Percentiles rank a stretch among this genome's conserved stretches.
These are phyloP conservation scores for Paramormyrops hopkinsi DNA, from an alignment of 2,797 vertebrate species.

Conservation along the genomic window DNA sequence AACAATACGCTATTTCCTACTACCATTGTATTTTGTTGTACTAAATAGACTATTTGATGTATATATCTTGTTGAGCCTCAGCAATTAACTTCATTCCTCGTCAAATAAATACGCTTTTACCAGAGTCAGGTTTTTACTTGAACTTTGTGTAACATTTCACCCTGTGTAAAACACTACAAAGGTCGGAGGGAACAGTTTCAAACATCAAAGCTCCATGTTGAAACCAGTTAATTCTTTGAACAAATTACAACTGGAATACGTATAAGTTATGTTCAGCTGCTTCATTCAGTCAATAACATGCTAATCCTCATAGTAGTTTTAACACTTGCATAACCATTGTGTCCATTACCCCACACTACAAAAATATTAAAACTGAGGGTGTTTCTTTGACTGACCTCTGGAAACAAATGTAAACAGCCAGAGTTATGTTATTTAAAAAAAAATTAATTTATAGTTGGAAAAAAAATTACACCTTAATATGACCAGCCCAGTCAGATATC, in stretches of 20 bases:
- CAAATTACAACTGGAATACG: not conserved
- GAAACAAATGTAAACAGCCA: conserved; percentile 20
- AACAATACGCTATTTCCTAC: not conserved
- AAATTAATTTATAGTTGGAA: conserved; percentile 80
- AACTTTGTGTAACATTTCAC: conserved; percentile 17
- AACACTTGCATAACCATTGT: conserved; percentile 28
- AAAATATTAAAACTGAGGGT: conserved; percentile 32
- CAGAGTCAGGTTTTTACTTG: not conserved
- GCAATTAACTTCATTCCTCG: conserved; percentile 6
- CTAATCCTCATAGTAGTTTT: conserved; percentile 18
- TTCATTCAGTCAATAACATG: conserved; percentile 9
- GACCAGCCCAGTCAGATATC: conserved; percentile 62
- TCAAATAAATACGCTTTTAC: conserved; percentile 12
- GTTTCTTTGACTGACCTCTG: conserved; percentile 23
- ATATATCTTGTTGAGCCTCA: conserved; percentile 2
- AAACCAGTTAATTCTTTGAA: not conserved
- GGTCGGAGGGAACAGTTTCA: not conserved
- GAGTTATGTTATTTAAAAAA: conserved; percentile 37
- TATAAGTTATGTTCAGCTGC: not conserved
- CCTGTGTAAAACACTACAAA: conserved; percentile 17
- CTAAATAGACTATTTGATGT: conserved; percentile 13
- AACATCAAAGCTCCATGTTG: conserved; percentile 2
- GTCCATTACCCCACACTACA: conserved; percentile 23
- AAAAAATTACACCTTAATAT: conserved; percentile 74
- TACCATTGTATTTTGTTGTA: conserved; percentile 5